Percentiles rank a stretch among this genome's conserved stretches.
These are phyloP conservation scores for Amblyteles armatorius DNA, from an alignment of 2,888 invertebrate genomes.

Conservation along the genomic window DNA sequence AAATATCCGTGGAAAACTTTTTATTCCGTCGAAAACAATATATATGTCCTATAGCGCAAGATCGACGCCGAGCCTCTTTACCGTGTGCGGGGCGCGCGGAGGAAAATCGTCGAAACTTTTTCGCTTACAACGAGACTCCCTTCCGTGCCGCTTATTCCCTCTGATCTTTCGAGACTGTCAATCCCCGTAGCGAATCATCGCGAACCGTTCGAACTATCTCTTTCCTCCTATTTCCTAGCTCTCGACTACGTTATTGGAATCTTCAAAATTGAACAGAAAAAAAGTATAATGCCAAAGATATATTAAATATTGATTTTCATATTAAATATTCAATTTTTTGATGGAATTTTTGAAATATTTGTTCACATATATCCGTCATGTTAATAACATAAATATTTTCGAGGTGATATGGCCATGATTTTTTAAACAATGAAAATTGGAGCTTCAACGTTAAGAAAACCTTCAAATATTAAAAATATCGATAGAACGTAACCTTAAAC, in stretches of 20 bases:
- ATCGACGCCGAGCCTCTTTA: neutral
- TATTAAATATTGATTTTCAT: neutral
- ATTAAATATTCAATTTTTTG: neutral
- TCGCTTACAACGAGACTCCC: neutral
- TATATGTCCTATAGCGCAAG: constrained; percentile 6
- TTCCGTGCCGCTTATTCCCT: neutral
- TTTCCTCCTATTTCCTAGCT: neutral
- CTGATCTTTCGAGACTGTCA: constrained; percentile 9
- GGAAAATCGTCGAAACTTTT: constrained; percentile 7
- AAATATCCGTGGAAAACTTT: constrained; percentile 54
- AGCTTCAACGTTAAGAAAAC: too few relatives aligned
- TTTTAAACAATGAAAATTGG: too few relatives aligned
- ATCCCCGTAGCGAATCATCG: neutral
- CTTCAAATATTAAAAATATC: too few relatives aligned
- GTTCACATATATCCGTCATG: neutral
- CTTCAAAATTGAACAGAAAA: too few relatives aligned
- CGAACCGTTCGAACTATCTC: neutral
- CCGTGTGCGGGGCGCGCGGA: neutral
- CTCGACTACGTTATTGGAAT: too few relatives aligned
- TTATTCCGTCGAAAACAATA: constrained; percentile 41
- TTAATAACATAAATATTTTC: too few relatives aligned
- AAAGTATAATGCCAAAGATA: too few relatives aligned
- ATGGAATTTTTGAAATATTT: neutral
- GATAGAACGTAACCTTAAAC: too few relatives aligned
- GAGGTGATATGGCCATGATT: too few relatives aligned